phyloP scores from a whole-genome alignment of 2,113 vertebrate genomes.

The Triplophysa dalaica region DNA sequence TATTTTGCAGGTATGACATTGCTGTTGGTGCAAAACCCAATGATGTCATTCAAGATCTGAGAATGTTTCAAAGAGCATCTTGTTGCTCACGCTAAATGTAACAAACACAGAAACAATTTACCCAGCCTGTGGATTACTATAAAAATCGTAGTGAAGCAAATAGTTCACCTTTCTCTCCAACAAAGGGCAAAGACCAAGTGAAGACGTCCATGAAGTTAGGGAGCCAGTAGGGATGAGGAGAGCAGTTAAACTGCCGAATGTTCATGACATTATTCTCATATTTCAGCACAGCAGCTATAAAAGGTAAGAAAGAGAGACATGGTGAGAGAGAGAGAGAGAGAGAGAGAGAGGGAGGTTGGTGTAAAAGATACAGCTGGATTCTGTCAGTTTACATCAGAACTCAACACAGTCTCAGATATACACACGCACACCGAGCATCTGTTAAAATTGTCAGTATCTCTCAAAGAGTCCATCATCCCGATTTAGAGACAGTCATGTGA shows the following conservation, averaged over 20 bases:
- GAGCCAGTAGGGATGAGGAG: conserved; percentile 97
- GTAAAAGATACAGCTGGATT: not conserved
- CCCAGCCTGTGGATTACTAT: not conserved
- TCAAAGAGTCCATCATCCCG: not conserved
- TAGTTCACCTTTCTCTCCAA: conserved; percentile 90
- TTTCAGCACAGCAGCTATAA: conserved; percentile 94
- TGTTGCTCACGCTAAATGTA: no score
- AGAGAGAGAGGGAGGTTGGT: not conserved
- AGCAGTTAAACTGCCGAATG: conserved; percentile 98
- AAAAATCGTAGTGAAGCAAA: not conserved
- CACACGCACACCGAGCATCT: conserved; percentile 28
- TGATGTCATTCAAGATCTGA: no score
- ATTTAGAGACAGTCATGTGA: not conserved
- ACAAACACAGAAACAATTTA: no score
- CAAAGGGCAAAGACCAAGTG: conserved; percentile 96
- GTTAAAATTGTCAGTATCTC: conserved; percentile 12
- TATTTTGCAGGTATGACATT: no score
- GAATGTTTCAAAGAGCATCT: no score
- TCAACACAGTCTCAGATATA: not conserved
- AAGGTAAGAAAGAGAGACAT: not conserved
- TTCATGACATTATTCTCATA: conserved; percentile 99
- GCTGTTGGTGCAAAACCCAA: no score
- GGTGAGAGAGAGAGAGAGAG: not conserved
- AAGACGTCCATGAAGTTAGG: conserved; percentile 99
- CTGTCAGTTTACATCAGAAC: not conserved